Percentiles rank a stretch among this genome's conserved stretches.
phyloP scores from a whole-genome alignment of 2,113 vertebrate genomes.

The Callospermophilus lateralis region DNA sequence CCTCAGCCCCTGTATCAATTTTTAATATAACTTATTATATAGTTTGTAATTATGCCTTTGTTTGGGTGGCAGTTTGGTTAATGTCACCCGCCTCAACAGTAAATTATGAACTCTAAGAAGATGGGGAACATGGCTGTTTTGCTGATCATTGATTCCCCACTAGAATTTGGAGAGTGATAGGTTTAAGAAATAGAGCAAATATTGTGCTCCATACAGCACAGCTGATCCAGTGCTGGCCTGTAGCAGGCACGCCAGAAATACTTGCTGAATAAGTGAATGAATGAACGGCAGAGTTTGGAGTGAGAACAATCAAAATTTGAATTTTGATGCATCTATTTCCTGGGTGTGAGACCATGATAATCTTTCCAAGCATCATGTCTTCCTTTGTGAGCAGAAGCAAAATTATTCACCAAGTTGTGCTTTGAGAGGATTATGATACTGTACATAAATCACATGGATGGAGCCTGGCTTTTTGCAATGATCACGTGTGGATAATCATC shows the following conservation, averaged over 20 bases:
- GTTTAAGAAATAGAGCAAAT: too few relatives aligned
- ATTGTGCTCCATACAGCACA: too few relatives aligned
- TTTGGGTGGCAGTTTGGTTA: neutral
- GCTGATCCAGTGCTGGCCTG: neutral
- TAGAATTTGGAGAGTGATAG: too few relatives aligned
- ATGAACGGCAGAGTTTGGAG: neutral
- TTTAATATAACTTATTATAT: accelerated
- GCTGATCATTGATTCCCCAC: too few relatives aligned
- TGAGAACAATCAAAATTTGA: neutral
- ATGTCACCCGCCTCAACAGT: accelerated
- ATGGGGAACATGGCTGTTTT: neutral
- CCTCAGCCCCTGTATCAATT: neutral
- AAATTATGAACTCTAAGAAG: neutral
- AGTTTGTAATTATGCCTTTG: accelerated
- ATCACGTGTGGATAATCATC: neutral
- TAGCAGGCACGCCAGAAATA: neutral
- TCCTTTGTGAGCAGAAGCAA: neutral
- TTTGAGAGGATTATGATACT: accelerated
- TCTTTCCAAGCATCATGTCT: neutral
- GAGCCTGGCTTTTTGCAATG: neutral
- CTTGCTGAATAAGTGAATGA: neutral
- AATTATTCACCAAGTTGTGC: neutral
- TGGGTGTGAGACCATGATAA: accelerated
- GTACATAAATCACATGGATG: accelerated
- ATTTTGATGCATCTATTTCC: neutral